These are phyloP conservation scores for Amphiura filiformis DNA, from an alignment of 35 echinoderm and acorn worm genomes.

Conservation along the genomic window DNA sequence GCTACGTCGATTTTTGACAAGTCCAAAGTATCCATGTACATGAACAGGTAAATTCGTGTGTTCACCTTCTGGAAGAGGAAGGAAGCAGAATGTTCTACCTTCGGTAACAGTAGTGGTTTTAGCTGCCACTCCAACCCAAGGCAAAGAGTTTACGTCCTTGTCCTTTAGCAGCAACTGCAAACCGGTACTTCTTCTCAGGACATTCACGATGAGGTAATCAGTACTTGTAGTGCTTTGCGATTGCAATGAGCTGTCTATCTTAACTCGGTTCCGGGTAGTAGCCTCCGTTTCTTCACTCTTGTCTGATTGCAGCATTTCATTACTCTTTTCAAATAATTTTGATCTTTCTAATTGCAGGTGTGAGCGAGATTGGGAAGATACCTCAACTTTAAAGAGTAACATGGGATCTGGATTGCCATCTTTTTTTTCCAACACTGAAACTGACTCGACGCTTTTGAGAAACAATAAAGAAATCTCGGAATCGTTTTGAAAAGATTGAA, in stretches of 20 bases:
- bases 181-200: not conserved
- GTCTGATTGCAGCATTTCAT: not conserved
- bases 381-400: not conserved
- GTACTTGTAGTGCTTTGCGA: not conserved
- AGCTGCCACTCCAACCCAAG: slow-evolving; percentile 83
- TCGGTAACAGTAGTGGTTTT: not conserved
- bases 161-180: slow-evolving; percentile 35
- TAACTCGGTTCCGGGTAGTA: not conserved
- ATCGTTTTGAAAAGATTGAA: slow-evolving; percentile 15
- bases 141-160: slow-evolving; percentile 33
- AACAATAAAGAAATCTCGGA: slow-evolving; percentile 14
- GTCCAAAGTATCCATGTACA: slow-evolving; percentile 85
- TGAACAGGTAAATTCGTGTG: slow-evolving; percentile 85
- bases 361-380: not conserved
- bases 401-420: not conserved
- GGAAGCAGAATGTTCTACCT: slow-evolving; percentile 75
- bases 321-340: slow-evolving; percentile 16
- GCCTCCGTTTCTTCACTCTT: not conserved
- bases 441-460: slow-evolving; percentile 16
- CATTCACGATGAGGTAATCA: slow-evolving; percentile 28
- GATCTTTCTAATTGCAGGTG: not conserved
- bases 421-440: not conserved
- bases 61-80: slow-evolving; percentile 72
- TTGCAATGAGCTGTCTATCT: not conserved
- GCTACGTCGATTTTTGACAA: slow-evolving; percentile 62